Conservation (phyloP, 2,797 vertebrate genomes). For the Sebastes paucispinis region DNA sequence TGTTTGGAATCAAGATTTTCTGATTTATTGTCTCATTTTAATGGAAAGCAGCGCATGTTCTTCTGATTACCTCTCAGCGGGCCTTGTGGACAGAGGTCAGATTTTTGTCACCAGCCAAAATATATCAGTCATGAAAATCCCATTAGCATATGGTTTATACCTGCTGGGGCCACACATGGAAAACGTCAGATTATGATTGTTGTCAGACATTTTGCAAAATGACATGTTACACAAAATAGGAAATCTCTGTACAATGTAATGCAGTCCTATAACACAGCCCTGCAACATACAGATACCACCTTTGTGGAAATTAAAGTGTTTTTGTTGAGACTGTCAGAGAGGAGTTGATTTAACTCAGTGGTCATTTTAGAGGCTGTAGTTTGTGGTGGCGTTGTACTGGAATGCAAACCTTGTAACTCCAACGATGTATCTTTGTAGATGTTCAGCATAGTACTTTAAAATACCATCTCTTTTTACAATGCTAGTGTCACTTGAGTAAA, state of each 20-base stretch:
- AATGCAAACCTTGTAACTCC: slow-evolving; percentile 52
- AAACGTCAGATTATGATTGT: slow-evolving; percentile 7
- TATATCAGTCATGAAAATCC: slow-evolving; percentile 18
- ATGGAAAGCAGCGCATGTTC: not conserved
- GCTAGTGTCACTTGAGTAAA: not conserved
- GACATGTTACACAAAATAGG: not conserved
- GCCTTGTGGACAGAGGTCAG: not conserved
- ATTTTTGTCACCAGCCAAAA: slow-evolving; percentile 5
- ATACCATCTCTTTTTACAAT: not conserved
- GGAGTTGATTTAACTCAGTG: slow-evolving; percentile 28
- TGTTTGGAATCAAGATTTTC: not conserved
- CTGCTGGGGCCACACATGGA: not conserved
- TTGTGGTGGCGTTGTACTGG: slow-evolving; percentile 51
- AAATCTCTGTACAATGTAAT: not conserved
- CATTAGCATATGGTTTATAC: slow-evolving; percentile 9
- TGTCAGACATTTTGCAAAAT: slow-evolving; percentile 2
- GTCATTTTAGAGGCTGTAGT: slow-evolving; percentile 50
- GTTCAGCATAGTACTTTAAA: slow-evolving; percentile 16
- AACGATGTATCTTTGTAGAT: slow-evolving; percentile 28
- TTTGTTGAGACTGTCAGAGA: slow-evolving; percentile 58
- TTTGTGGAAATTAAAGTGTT: slow-evolving; percentile 39
- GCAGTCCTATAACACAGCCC: not conserved
- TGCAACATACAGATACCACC: slow-evolving; percentile 1
- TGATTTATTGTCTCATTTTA: slow-evolving; percentile 10
- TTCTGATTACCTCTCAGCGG: slow-evolving; percentile 3